A percentile compares a stretch with the other conserved stretches of the same genome.
phyloP scores from a whole-genome alignment of 2,797 vertebrate genomes.

The Lemur catta region DNA sequence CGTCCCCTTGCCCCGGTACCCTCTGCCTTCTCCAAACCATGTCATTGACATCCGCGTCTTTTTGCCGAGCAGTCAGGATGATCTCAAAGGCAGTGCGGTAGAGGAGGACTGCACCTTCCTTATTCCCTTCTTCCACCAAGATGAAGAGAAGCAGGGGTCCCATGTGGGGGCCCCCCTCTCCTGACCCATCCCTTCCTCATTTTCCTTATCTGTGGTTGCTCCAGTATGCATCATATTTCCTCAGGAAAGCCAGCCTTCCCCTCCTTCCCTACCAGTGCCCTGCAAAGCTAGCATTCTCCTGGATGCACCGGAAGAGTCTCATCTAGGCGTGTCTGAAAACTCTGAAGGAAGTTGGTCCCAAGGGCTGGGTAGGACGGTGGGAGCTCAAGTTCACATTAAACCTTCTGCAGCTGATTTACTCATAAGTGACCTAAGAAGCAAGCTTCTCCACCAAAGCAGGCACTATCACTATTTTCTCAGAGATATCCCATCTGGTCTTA shows the following conservation, averaged over 20 bases:
- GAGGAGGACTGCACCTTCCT: background rate
- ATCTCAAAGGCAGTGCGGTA: background rate
- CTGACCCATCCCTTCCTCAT: too few species aligned
- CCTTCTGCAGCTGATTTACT: background rate
- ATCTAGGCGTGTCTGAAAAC: background rate
- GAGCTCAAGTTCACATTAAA: background rate
- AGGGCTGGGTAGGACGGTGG: background rate
- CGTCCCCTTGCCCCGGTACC: background rate
- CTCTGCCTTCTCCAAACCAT: background rate
- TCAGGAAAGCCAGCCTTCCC: background rate
- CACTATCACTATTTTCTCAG: background rate
- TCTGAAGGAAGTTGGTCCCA: background rate
- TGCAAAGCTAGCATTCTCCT: background rate
- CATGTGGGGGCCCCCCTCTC: rapidly evolving
- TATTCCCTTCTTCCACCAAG: background rate
- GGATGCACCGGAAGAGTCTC: background rate
- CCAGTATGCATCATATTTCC: background rate
- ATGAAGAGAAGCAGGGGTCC: background rate
- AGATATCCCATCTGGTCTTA: background rate
- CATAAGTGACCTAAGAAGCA: background rate
- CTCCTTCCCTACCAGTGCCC: background rate
- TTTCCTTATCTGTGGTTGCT: background rate
- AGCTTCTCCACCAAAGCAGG: background rate
- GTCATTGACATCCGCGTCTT: background rate
- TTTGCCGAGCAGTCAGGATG: background rate